Percentiles rank a stretch among this genome's conserved stretches.
phyloP scores from a whole-genome alignment of 2,797 vertebrate genomes.

The Centroberyx gerrardi region DNA sequence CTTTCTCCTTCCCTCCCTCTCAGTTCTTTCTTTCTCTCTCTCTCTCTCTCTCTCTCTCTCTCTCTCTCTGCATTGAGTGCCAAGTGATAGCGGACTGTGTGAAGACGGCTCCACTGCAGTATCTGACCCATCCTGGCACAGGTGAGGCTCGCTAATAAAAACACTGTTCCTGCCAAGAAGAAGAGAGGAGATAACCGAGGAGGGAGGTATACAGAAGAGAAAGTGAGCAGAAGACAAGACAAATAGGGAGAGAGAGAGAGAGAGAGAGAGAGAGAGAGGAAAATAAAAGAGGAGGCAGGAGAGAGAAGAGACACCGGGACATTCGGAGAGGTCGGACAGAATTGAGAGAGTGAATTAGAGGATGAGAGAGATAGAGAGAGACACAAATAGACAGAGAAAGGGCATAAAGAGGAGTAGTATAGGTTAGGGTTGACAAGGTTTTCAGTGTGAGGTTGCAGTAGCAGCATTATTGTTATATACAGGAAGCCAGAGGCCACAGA shows the following conservation, averaged over 20 bases:
- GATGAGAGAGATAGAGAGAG: background rate
- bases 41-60: slow-evolving; percentile 1
- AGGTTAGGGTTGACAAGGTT: slow-evolving; percentile 17
- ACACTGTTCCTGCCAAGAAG: slow-evolving; percentile 68
- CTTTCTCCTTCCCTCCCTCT: slow-evolving; percentile 10
- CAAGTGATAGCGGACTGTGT: slow-evolving; percentile 31
- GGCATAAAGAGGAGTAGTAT: background rate
- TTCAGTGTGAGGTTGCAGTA: slow-evolving; percentile 29
- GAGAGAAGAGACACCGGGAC: background rate
- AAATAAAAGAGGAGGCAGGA: slow-evolving; percentile 14
- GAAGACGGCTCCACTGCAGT: slow-evolving; percentile 65
- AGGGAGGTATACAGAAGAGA: slow-evolving; percentile 27
- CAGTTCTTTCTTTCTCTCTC: background rate
- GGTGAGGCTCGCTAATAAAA: slow-evolving; percentile 71
- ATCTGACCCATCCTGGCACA: slow-evolving; percentile 75
- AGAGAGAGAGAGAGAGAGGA: background rate
- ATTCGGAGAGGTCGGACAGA: no score
- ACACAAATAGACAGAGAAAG: slow-evolving; percentile 1
- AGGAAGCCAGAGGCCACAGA: background rate
- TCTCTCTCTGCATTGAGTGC: slow-evolving; percentile 51
- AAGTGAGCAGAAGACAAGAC: slow-evolving; percentile 37
- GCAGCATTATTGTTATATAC: background rate
- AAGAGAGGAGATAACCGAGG: slow-evolving; percentile 42
- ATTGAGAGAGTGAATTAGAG: slow-evolving; percentile 1
- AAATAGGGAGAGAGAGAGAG: slow-evolving; percentile 32